phyloP scores from a whole-genome alignment of 2,888 invertebrate species.

The Disparrhopalites patrizii region DNA sequence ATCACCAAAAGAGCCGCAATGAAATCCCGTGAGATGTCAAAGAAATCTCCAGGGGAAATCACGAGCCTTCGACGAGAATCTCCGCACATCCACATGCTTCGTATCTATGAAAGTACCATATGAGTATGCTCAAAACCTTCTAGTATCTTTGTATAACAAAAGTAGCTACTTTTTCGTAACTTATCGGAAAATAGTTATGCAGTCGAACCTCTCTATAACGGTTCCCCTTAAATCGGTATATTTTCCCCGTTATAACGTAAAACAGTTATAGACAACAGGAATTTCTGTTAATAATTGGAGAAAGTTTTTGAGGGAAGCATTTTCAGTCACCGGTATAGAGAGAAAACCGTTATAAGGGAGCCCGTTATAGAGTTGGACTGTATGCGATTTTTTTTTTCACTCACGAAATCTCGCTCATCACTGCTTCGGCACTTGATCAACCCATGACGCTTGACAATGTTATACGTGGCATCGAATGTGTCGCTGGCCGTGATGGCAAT shows the following conservation, averaged over 20 bases:
- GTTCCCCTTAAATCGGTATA: too few species aligned
- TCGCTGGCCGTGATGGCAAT: background rate
- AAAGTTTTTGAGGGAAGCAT: too few species aligned
- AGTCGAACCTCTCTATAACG: too few species aligned
- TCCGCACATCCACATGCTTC: conserved; percentile 2
- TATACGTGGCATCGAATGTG: background rate
- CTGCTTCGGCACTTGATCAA: background rate
- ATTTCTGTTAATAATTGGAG: too few species aligned
- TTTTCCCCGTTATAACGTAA: background rate
- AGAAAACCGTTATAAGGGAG: too few species aligned
- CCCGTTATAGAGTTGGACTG: too few species aligned
- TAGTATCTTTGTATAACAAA: background rate
- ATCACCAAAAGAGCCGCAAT: background rate
- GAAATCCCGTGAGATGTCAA: background rate
- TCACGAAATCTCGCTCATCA: conserved; percentile 9
- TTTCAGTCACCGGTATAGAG: too few species aligned
- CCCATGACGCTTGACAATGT: conserved; percentile 6
- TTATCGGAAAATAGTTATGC: background rate
- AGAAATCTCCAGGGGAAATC: background rate
- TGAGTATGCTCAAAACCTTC: too few species aligned
- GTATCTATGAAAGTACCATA: background rate
- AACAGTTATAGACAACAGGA: background rate
- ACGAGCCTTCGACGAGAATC: background rate
- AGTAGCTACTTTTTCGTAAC: background rate
- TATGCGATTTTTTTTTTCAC: conserved; percentile 1